A percentile compares a stretch with the other conserved stretches of the same genome.
Conservation (phyloP, 2,113 vertebrate species). For the Marcusenius ussheri region DNA sequence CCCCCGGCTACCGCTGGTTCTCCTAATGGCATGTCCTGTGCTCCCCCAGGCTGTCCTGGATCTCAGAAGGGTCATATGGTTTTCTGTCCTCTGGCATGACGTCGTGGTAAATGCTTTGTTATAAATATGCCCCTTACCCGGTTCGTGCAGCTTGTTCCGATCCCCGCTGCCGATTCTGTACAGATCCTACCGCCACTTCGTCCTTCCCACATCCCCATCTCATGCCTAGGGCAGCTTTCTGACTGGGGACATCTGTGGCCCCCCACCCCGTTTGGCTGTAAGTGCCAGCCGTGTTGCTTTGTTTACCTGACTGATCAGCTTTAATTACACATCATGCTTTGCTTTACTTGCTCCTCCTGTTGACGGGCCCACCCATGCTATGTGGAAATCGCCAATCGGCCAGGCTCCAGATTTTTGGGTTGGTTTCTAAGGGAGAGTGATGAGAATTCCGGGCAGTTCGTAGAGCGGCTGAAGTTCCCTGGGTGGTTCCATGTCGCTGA, state of each 20-base stretch:
- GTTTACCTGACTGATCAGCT: not conserved
- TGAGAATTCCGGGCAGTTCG: not conserved
- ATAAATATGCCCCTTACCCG: not conserved
- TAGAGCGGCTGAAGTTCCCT: not conserved
- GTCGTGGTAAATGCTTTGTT: not conserved
- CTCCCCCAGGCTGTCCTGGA: not conserved
- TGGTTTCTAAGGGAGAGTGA: not conserved
- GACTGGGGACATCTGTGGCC: not conserved
- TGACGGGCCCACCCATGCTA: not conserved
- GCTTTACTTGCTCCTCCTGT: not conserved
- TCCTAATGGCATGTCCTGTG: not conserved
- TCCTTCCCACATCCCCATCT: not conserved
- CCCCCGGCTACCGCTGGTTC: not conserved
- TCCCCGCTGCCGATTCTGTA: not conserved
- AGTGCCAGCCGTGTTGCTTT: not conserved
- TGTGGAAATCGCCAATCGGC: not conserved
- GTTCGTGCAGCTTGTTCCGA: not conserved
- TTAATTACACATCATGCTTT: not conserved
- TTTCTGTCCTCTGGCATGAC: not conserved
- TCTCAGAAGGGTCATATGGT: not conserved
- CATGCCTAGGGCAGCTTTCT: conserved; percentile 15
- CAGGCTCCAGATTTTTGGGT: not conserved
- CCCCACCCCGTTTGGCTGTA: not conserved
- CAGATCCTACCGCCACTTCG: not conserved
- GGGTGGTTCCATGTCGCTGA: not conserved